Percentiles rank a stretch among this genome's conserved stretches.
Conservation (phyloP, 1,140 invertebrate genomes). For the Brevipalpus yothersi region DNA sequence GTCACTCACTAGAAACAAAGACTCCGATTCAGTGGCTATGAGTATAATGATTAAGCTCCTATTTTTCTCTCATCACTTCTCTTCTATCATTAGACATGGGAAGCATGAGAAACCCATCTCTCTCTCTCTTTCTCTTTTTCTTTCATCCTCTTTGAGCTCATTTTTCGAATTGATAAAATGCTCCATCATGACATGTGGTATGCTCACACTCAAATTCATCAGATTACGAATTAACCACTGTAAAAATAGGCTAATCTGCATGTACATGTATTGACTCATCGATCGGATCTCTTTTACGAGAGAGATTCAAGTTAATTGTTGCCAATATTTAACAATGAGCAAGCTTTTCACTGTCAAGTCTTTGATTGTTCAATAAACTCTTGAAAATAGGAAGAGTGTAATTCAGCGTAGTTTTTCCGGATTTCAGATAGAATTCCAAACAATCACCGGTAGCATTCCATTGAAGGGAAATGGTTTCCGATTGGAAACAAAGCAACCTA, state of each 20-base stretch:
- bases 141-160: too few species aligned
- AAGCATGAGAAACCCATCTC: too few species aligned
- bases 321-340: not conserved
- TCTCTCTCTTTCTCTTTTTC: too few species aligned
- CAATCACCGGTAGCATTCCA: not conserved
- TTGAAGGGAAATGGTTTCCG: not conserved
- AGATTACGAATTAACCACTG: not conserved
- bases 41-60: too few species aligned
- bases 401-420: not conserved
- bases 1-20: too few species aligned
- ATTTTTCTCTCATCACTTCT: too few species aligned
- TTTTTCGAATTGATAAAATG: not conserved
- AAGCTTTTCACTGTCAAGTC: not conserved
- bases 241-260: not conserved
- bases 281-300: not conserved
- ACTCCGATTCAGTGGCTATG: too few species aligned
- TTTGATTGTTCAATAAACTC: not conserved
- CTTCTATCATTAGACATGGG: too few species aligned
- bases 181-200: not conserved
- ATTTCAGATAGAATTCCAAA: not conserved
- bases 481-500: not conserved
- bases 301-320: not conserved
- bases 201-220: not conserved
- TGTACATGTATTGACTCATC: not conserved
- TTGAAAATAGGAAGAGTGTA: not conserved